Base-by-base conservation (phyloP, 1,140 invertebrate genomes). In the Tetramorium simillimum region DNA sequence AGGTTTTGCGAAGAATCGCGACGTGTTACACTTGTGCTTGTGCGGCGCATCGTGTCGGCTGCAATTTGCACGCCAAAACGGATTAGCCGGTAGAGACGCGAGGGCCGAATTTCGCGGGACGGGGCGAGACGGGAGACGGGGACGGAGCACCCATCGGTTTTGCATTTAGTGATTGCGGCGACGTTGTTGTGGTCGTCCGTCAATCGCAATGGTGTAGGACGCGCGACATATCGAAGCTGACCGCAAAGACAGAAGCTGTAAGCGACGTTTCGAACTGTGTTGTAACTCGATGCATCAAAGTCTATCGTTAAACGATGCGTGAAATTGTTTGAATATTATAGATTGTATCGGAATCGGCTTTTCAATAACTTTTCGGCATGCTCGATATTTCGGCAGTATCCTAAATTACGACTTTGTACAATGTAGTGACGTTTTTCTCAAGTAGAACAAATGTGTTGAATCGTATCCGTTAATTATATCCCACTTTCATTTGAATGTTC, bases 111-210 rank as follows among this genome's bases (percentile, higher is more conserved):
- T 75, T 63, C 53, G 65, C 46, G 62, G 12, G 43, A 33, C 21
- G 33, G 24, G 28, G 28, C 28, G 28, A 28, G 2, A 73, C 49
- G 65, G 10, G 33, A 49, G 49, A 72, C 37, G 62, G 43, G 28
- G 28, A 18, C 21, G 33, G 58, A 24, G 73, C 72, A 65, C 67
- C 43, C 53, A 78, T 88, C 82, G 76, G 78, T 78, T 90, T 90
- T 86, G 87, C 86, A 78, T 92, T 92, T 87, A 86, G 75, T 65
- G 86, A 92, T 90, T 85, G 86, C 78, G 75, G 87, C 75, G 86
- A 84, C 53, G 81, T 62, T 86, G 85, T 72, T 89, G 85, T 77
- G 87, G 90, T 91, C 73, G 77, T 87, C 62, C 77, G 90, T 86
- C 90, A 89, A 85, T 91, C 76, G 87, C 78, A 88, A 86, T 51